These are phyloP conservation scores for Micronisus gabar DNA, from an alignment of 2,113 vertebrate species.

Conservation along the genomic window DNA sequence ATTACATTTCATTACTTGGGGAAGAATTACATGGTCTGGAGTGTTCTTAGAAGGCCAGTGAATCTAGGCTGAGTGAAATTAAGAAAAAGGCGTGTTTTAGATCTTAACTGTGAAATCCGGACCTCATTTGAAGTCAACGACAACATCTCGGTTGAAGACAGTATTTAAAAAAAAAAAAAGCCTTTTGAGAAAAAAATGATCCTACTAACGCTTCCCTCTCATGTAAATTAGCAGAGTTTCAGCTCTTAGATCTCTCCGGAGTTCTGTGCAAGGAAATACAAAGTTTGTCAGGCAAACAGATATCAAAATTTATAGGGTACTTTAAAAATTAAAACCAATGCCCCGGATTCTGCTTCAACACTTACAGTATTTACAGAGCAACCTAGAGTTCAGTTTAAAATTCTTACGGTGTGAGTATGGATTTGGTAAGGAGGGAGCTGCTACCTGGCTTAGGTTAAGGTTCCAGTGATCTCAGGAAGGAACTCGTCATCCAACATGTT, in stretches of 20 bases:
- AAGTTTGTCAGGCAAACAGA: neutral
- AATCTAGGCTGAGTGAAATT: neutral
- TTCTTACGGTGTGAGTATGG: neutral
- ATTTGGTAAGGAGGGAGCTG: neutral
- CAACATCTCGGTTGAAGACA: neutral
- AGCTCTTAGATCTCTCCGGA: neutral
- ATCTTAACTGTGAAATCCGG: neutral
- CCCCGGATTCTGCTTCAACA: neutral
- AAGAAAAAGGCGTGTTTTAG: neutral
- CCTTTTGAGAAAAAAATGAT: neutral
- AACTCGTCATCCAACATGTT: neutral
- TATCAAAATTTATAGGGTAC: neutral
- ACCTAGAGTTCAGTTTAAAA: neutral
- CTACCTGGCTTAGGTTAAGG: neutral
- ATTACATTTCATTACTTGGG: neutral
- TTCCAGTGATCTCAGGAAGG: neutral
- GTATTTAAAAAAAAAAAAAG: neutral
- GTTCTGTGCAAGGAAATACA: neutral
- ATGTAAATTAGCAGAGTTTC: neutral
- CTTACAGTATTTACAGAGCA: neutral
- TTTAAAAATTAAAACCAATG: constrained; percentile 25
- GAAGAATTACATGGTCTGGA: neutral
- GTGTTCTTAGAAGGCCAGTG: neutral
- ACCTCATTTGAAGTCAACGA: neutral
- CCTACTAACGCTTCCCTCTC: neutral